Evolutionary conservation across 2,888 invertebrate genomes (phyloP), one percentile per base, ranked within the genome.

Genomic region (Ormyrus nitidulus): DNA sequence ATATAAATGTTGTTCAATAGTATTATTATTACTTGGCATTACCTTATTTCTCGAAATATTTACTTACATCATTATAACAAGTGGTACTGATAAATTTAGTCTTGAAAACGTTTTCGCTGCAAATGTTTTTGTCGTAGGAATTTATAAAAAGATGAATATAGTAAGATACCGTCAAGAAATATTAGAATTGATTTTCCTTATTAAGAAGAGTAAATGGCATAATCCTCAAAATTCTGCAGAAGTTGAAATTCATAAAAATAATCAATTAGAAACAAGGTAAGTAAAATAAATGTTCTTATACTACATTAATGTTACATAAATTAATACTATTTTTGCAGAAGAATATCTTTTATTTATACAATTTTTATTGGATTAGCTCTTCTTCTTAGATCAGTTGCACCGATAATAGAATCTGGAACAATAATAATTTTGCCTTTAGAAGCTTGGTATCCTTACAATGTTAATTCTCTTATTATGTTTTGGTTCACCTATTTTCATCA

Each of bases 401-500:
- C 74, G 8, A 74, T 74, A 48, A 9, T 74, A 48, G 64, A 69
- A 64, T 62, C 79, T 11, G 59, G 61, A 64, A 59, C 61, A 9
- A 58, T 74, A 48, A 19, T 74, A 54, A 59, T 58, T 64, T 69
- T 79, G 10, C 74, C 74, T 44, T 10, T 79, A 13, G 74, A 79
- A n/a, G 79, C 48, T n/a, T 79, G 64, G 64, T 79, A 79, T 58
- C 79, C 79, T 34, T 79, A 79, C 46, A 49, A 19, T 0, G 19
- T 64, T 1, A n/a, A 74, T 9, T 74, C 62, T 49, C 19, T 69
- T 10, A 7, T 70, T n/a, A 10, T 53, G 19, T 79, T 71, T 58
- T 74, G 34, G 56, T 56, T 79, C 8, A 69, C 74, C 0, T 79
- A 79, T 34, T 46, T 62, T 34, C 74, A 74, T 11, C 79, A 79